phyloP scores from a whole-genome alignment of 2,888 invertebrate species.

The Sarcophaga carnaria region DNA sequence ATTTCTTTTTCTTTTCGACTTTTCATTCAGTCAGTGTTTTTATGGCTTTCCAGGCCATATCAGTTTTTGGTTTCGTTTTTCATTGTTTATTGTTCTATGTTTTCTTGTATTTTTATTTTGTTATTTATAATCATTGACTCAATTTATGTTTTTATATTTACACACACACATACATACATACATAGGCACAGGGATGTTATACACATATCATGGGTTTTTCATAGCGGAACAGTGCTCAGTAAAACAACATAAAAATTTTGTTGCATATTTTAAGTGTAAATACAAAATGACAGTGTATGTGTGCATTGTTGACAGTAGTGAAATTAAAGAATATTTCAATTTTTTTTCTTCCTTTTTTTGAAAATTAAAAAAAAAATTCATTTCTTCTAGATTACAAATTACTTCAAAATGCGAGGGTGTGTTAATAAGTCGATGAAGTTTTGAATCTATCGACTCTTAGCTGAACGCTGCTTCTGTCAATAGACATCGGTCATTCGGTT shows the following conservation, averaged over 20 bases:
- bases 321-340: too few species aligned
- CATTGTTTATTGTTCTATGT: slow-evolving; percentile 36
- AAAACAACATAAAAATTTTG: background rate
- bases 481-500: too few species aligned
- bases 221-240: background rate
- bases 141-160: slow-evolving; percentile 10
- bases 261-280: slow-evolving; percentile 8
- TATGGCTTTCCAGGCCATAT: slow-evolving; percentile 45
- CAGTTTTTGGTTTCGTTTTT: slow-evolving; percentile 14
- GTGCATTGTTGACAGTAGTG: background rate
- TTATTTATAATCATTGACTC: slow-evolving; percentile 30
- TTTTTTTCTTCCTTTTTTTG: too few species aligned
- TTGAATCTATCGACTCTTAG: too few species aligned
- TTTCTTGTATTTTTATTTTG: slow-evolving; percentile 5
- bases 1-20: slow-evolving; percentile 19
- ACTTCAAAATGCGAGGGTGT: too few species aligned
- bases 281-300: slow-evolving; percentile 10
- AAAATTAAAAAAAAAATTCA: too few species aligned
- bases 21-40: slow-evolving; percentile 20
- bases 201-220: background rate
- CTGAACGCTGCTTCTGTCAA: too few species aligned
- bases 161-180: background rate
- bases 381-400: too few species aligned
- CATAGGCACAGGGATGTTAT: background rate
- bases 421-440: too few species aligned